Evolutionary conservation across 2,113 vertebrate species (phyloP).

Genomic region (Muntiacus muntjak): DNA sequence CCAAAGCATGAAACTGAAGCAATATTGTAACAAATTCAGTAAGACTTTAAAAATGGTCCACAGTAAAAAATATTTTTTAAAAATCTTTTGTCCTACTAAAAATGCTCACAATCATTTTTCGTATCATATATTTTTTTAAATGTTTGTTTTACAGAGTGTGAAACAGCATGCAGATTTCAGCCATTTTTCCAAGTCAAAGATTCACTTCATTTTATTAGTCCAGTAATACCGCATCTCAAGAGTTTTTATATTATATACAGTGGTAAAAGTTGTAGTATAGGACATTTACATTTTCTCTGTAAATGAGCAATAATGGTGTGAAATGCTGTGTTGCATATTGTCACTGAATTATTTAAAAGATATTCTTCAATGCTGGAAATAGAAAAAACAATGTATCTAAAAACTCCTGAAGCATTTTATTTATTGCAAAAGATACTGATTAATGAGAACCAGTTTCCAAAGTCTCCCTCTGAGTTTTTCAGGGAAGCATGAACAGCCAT

Average conservation of each 20-base stretch:
- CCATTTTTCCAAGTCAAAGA: background rate
- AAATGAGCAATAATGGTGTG: background rate
- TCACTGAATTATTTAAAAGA: constrained; percentile 18
- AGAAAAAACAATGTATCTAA: background rate
- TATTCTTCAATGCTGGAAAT: background rate
- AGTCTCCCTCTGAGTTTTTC: background rate
- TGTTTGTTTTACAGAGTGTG: background rate
- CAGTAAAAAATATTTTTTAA: background rate
- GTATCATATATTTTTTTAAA: background rate
- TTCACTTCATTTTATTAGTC: background rate
- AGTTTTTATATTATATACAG: background rate
- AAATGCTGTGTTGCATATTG: background rate
- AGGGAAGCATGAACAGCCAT: background rate
- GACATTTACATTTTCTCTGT: background rate
- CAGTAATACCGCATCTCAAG: background rate
- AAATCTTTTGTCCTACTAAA: background rate
- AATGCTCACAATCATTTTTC: background rate
- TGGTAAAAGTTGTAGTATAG: background rate
- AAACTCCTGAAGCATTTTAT: background rate
- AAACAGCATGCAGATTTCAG: background rate
- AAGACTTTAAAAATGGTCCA: background rate
- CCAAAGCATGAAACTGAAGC: background rate
- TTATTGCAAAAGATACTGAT: background rate
- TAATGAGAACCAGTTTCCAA: constrained; percentile 37
- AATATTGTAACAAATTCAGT: background rate